Conservation (phyloP, 64 coral and sea anemone genomes). For the Montipora capricornis region DNA sequence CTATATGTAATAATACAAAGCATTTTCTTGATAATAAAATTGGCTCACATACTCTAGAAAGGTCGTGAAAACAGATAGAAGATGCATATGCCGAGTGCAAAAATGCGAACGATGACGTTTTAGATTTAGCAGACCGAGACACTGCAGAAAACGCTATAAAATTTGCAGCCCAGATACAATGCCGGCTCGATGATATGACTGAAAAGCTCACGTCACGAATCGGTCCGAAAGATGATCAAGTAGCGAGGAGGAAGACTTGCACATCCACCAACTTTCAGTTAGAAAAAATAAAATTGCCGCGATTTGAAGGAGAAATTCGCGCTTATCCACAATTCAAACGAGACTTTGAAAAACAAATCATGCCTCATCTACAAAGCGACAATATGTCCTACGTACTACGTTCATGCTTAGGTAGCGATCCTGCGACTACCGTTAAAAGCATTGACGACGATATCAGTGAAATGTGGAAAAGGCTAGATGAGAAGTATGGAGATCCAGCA, state of each 20-base stretch:
- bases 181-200: conserved; percentile 14
- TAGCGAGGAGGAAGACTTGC: too few relatives aligned
- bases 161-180: not conserved
- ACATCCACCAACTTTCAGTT: conserved; percentile 4
- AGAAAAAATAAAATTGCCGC: conserved; percentile 32
- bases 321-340: conserved; percentile 37
- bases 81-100: not conserved
- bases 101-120: too few relatives aligned
- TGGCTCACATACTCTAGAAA: conserved; percentile 7
- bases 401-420: conserved; percentile 23
- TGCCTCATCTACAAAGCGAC: conserved; percentile 25
- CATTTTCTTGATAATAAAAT: conserved; percentile 4
- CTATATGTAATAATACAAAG: conserved; percentile 15
- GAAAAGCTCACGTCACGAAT: not conserved
- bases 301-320: conserved; percentile 37
- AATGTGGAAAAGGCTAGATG: not conserved
- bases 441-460: too few relatives aligned
- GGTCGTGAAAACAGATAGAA: conserved; percentile 29
- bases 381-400: conserved; percentile 12
- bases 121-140: too few relatives aligned
- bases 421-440: conserved; percentile 18
- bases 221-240: not conserved
- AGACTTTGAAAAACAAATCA: conserved; percentile 52
- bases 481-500: too few relatives aligned
- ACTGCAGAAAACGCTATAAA: too few relatives aligned